These are phyloP conservation scores for Lagodon rhomboides DNA, from an alignment of 2,797 vertebrate species.

Conservation along the genomic window DNA sequence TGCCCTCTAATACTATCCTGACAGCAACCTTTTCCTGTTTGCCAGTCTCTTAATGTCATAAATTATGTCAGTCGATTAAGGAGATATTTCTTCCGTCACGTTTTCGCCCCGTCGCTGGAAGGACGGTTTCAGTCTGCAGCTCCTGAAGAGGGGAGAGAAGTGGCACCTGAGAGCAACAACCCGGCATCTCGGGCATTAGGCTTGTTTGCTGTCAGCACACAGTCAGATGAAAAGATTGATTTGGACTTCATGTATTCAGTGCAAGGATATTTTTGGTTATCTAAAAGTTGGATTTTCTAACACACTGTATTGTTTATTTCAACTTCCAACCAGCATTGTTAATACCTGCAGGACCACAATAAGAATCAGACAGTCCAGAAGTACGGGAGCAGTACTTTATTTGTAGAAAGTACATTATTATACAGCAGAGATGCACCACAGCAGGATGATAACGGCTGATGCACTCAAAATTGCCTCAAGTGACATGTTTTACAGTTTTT, in stretches of 20 bases:
- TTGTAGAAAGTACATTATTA: not conserved
- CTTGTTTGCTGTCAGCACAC: slow-evolving; percentile 18
- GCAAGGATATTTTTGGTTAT: not conserved
- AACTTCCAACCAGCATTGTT: not conserved
- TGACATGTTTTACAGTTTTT: not conserved
- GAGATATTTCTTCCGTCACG: slow-evolving; percentile 56
- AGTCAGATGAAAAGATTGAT: slow-evolving; percentile 14
- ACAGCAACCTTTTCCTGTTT: slow-evolving; percentile 90
- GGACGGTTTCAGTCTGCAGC: slow-evolving; percentile 40
- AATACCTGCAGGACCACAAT: not conserved
- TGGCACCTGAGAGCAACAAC: slow-evolving; percentile 4
- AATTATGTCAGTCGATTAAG: slow-evolving; percentile 85
- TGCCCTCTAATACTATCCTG: slow-evolving; percentile 88
- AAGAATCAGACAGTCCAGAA: not conserved
- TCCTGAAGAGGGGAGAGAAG: slow-evolving; percentile 18
- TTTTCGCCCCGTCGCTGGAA: slow-evolving; percentile 46
- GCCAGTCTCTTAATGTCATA: slow-evolving; percentile 84
- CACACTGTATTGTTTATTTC: not conserved
- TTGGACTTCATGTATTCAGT: not conserved
- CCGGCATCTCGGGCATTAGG: not conserved
- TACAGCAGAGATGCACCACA: not conserved
- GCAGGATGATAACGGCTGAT: not conserved
- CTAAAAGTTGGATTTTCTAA: not conserved
- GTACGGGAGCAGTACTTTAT: not conserved
- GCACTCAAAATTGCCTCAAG: not conserved